Percentiles rank a stretch among this genome's conserved stretches.
Evolutionary conservation across 2,113 vertebrate species (phyloP).

Genomic region (Hirundichthys speculiger): DNA sequence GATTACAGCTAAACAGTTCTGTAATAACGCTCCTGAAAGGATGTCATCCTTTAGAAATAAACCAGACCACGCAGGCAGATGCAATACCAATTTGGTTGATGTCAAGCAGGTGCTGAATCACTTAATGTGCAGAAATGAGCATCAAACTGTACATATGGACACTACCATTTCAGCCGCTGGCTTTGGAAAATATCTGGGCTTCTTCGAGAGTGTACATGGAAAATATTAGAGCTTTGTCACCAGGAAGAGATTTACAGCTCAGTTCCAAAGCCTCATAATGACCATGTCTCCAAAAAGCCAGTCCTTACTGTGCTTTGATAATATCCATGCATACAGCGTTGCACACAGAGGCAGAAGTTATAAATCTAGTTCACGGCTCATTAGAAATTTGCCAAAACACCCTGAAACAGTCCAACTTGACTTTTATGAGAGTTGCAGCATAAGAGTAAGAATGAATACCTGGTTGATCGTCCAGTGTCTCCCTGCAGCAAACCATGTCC

Average conservation of each 20-base stretch:
- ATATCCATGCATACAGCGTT: slow-evolving; percentile 36
- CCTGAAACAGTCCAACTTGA: slow-evolving; percentile 1
- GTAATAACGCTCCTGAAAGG: slow-evolving; percentile 6
- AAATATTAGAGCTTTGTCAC: slow-evolving; percentile 80
- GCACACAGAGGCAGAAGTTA: slow-evolving; percentile 1
- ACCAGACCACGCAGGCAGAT: slow-evolving; percentile 34
- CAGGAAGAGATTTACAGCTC: slow-evolving; percentile 74
- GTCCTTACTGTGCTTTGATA: slow-evolving; percentile 57
- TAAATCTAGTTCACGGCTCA: slow-evolving; percentile 15
- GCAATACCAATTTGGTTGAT: slow-evolving; percentile 53
- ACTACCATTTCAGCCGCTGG: slow-evolving; percentile 41
- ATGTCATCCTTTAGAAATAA: slow-evolving; percentile 37
- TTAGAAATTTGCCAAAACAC: slow-evolving; percentile 12
- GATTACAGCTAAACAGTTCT: slow-evolving; percentile 5
- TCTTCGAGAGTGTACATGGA: slow-evolving; percentile 65
- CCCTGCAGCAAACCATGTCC: slow-evolving; percentile 29
- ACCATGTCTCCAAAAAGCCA: slow-evolving; percentile 70
- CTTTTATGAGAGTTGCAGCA: background rate
- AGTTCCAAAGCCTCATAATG: slow-evolving; percentile 79
- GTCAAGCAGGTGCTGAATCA: slow-evolving; percentile 70
- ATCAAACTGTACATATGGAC: slow-evolving; percentile 40
- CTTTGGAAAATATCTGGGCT: slow-evolving; percentile 49
- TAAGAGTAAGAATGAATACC: slow-evolving; percentile 46
- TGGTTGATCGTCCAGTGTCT: slow-evolving; percentile 48
- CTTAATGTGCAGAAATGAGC: slow-evolving; percentile 45